Base-by-base conservation (phyloP, 2,113 vertebrate species). In the Saimiri boliviensis region DNA sequence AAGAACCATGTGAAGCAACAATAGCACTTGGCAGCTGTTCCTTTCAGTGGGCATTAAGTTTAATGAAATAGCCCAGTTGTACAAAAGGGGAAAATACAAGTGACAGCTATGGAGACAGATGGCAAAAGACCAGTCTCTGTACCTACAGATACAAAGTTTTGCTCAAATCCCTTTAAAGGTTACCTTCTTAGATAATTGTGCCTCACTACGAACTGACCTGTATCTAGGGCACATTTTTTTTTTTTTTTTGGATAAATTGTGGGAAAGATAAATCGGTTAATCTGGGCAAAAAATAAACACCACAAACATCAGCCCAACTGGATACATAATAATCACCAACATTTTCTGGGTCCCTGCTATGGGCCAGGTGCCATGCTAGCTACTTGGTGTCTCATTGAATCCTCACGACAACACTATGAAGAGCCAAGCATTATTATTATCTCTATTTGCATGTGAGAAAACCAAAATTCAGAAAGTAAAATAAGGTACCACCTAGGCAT, bases 331-430 rank as follows among this genome's bases (percentile, higher is more conserved):
- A 52, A 91, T 73, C 47, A 70, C 37, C 66, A 42, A 63, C 63
- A 37, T 93, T 97, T 93, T 89, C 79, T 81, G 86, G 52, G 42
- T 77, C 74, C 8, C 54, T 86, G 40, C 66, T 86, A 56, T 71
- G 14, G 30, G 37, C 58, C 89, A 84, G 52, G 21, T 79, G 30
- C 30, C 40, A 30, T 0, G 5, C 19, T 84, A 37, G 23, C 21
- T 82, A 40, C 58, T 82, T 25, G 42, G 52, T 14, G n/a, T 91
- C 58, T 73, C 66, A 58, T 79, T 63, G 79, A 58, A 42, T 89
- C 96, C 86, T 90, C 30, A 86, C 2, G 11, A 73, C 27, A n/a
- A 10, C 12, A 3, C 54, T 30, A 4, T 2, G 12, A 63, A n/a
- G 42, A 89, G 49, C 14, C 79, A 42, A 86, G 37, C 21, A 49